Evolutionary conservation across 23 tunicate genomes (phyloP), one percentile per base, ranked within the genome.

Genomic region (Ciona savignyi): DNA sequence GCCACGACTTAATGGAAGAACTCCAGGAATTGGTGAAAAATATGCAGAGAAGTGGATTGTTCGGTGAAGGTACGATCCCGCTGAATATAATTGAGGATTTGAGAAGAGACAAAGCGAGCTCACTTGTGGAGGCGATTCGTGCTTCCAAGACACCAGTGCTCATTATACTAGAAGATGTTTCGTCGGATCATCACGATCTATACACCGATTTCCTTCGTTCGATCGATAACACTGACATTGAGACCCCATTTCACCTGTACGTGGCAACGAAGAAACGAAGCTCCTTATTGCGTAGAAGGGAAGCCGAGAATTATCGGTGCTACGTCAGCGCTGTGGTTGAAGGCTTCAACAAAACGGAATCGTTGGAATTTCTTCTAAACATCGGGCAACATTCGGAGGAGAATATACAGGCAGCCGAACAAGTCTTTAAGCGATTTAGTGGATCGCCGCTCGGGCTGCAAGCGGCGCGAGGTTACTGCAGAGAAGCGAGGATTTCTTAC

Each of bases 361-460:
- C 71, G 1, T 9, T 74, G 48, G 65, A 27, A 3, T 82, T 67
- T 67, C 70, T 82, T 0, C 1, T 74, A 23, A 33, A 74, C 25
- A 3, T 33, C 3, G 27, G 21, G 2, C 63, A 30, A 42, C 56
- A 42, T 24, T 22, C 29, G 15, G 25, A 30, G 3, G 80, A 74
- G 2, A 63, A 74, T 1, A 65, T 35, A 48, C 29, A 26, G 2
- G 67, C 74, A 23, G 87, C 87, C 0, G 30, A 68, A 30, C 33
- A 51, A 33, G 32, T 82, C 3, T 74, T 25, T 51, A n/a, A 74
- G 30, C 51, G 76, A 19, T 82, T 82, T 31, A 74, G 87, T 62
- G 80, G 87, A 0, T 35, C 64, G 23, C 87, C 87, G 3, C 70
- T 82, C 2, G 80, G 87, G 26, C 62, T 82, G 33, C 80, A 68